These are phyloP conservation scores for Dolomedes plantarius DNA, from an alignment of 2,888 invertebrate genomes.

Conservation along the genomic window DNA sequence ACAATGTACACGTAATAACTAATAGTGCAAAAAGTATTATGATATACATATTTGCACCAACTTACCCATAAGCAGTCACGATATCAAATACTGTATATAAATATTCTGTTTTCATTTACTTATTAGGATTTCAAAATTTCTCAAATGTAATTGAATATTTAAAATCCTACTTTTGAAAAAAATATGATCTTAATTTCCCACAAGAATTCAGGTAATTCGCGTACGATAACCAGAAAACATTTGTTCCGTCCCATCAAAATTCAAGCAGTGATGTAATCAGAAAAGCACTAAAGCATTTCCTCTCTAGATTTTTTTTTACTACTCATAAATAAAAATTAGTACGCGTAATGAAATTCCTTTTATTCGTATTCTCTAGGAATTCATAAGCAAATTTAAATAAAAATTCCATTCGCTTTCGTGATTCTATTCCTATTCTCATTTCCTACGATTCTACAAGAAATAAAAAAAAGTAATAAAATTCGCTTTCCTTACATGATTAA, in stretches of 20 bases:
- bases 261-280: neutral
- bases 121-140: too few relatives aligned
- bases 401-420: neutral
- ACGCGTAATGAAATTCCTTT: slow-evolving; percentile 9
- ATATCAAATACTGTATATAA: too few relatives aligned
- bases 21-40: too few relatives aligned
- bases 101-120: too few relatives aligned
- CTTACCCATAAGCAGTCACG: too few relatives aligned
- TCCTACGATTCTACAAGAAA: too few relatives aligned
- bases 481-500: neutral
- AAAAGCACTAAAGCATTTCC: neutral
- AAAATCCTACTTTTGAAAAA: too few relatives aligned
- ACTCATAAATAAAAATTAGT: slow-evolving; percentile 10
- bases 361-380: neutral
- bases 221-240: neutral
- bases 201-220: neutral
- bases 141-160: too few relatives aligned
- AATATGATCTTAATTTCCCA: too few relatives aligned
- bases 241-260: neutral
- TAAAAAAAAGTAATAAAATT: neutral
- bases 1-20: too few relatives aligned
- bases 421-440: neutral
- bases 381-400: neutral
- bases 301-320: neutral
- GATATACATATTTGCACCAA: too few relatives aligned